Evolutionary conservation across 2,113 vertebrate genomes (phyloP).

Genomic region (Sapajus apella): DNA sequence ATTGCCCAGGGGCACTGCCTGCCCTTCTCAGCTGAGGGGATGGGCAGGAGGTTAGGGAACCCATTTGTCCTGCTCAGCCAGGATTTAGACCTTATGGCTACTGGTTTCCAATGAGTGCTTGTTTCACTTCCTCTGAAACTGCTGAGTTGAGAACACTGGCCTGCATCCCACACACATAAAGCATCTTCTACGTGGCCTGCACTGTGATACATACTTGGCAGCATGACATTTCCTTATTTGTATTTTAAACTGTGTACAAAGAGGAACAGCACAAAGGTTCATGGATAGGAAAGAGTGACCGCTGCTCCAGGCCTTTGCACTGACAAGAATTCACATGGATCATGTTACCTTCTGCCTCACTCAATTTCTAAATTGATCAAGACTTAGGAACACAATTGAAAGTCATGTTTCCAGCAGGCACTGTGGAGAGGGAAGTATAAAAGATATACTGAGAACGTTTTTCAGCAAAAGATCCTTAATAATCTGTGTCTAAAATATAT

Average conservation of each 20-base stretch:
- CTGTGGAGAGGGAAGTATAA: accelerated
- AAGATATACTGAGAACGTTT: accelerated
- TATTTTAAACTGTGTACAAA: accelerated
- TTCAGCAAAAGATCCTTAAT: background rate
- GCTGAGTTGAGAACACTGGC: accelerated
- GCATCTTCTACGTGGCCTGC: accelerated
- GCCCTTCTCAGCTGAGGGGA: accelerated
- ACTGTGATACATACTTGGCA: accelerated
- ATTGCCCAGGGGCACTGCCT: accelerated
- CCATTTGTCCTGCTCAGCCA: background rate
- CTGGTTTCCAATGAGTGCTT: accelerated
- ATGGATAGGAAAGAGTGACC: accelerated
- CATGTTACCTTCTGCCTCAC: accelerated
- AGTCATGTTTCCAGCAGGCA: accelerated
- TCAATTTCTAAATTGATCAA: background rate
- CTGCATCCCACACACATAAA: accelerated
- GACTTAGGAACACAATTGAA: too few species aligned
- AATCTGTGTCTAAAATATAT: background rate
- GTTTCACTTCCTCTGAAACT: too few species aligned
- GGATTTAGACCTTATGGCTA: accelerated
- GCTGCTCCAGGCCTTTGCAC: accelerated
- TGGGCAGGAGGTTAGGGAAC: accelerated
- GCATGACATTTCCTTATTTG: accelerated
- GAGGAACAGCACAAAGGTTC: accelerated
- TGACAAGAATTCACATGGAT: accelerated